A percentile compares a stretch with the other conserved stretches of the same genome.
phyloP scores from a whole-genome alignment of 2,797 vertebrate species.

The Nyctibius grandis region DNA sequence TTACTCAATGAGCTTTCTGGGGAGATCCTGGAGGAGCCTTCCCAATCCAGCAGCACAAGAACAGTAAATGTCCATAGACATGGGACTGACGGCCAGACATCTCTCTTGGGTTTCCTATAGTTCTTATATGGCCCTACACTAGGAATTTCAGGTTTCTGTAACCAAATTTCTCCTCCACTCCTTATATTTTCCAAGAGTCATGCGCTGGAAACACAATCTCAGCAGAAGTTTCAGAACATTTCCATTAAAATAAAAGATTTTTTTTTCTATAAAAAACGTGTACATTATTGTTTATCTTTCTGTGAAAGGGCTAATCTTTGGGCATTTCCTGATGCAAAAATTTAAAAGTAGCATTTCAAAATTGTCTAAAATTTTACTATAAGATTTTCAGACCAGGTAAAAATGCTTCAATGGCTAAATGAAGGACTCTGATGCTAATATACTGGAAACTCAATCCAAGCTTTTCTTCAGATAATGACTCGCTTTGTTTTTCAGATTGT shows the following conservation, averaged over 20 bases:
- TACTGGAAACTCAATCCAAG: not conserved
- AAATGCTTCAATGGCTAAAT: not conserved
- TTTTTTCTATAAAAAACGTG: not conserved
- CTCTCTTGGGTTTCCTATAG: not conserved
- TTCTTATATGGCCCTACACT: not conserved
- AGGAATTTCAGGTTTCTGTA: not conserved
- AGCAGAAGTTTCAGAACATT: not conserved
- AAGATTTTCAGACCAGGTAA: not conserved
- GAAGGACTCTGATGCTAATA: not conserved
- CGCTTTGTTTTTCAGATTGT: not conserved
- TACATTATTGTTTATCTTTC: not conserved
- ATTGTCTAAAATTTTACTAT: not conserved
- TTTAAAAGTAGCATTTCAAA: not conserved
- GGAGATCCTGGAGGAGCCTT: not conserved
- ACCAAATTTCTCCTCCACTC: not conserved
- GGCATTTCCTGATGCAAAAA: not conserved
- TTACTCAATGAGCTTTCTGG: not conserved
- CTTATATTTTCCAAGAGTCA: not conserved
- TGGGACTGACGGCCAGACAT: not conserved
- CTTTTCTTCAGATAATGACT: not conserved
- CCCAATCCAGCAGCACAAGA: not conserved
- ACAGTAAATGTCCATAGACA: rapidly evolving
- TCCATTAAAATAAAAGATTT: not conserved
- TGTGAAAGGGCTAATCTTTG: not conserved
- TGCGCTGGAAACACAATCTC: not conserved